Percentiles rank a stretch among this genome's conserved stretches.
These are phyloP conservation scores for Anolis sagrei DNA, from an alignment of 2,113 vertebrate genomes.

Conservation along the genomic window DNA sequence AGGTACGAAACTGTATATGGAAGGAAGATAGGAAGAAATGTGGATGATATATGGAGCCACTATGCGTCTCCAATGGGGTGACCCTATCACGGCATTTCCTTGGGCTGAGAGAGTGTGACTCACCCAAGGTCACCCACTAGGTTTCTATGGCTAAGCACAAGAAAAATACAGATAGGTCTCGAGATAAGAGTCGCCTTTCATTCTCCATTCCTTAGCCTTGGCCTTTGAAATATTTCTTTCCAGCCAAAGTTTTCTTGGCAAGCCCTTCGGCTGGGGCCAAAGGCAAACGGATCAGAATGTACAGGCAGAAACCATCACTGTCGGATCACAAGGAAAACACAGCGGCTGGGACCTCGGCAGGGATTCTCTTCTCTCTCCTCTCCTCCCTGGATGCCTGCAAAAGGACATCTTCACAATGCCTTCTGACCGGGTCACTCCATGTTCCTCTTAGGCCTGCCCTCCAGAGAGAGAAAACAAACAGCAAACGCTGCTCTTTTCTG, in stretches of 20 bases:
- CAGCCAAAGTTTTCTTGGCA: constrained; percentile 26
- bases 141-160: too few species aligned
- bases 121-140: too few species aligned
- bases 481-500: constrained; percentile 8
- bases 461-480: constrained; percentile 41
- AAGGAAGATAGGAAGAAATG: too few species aligned
- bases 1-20: too few species aligned
- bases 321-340: constrained; percentile 45
- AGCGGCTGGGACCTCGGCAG: constrained; percentile 43
- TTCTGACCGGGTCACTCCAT: constrained; percentile 39
- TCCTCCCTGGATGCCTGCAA: constrained; percentile 18
- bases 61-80: too few species aligned
- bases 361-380: neutral
- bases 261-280: neutral
- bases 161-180: too few species aligned
- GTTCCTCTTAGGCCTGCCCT: constrained; percentile 27
- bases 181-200: too few species aligned
- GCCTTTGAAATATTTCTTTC: constrained; percentile 9
- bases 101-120: too few species aligned
- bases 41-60: too few species aligned
- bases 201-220: neutral
- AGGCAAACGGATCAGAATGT: constrained; percentile 47
- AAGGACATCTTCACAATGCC: constrained; percentile 35
- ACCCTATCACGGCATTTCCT: too few species aligned
- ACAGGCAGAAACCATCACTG: constrained; percentile 33